Base-by-base conservation (phyloP, 2,888 invertebrate genomes). In the Polydrusus pterygomalis region DNA sequence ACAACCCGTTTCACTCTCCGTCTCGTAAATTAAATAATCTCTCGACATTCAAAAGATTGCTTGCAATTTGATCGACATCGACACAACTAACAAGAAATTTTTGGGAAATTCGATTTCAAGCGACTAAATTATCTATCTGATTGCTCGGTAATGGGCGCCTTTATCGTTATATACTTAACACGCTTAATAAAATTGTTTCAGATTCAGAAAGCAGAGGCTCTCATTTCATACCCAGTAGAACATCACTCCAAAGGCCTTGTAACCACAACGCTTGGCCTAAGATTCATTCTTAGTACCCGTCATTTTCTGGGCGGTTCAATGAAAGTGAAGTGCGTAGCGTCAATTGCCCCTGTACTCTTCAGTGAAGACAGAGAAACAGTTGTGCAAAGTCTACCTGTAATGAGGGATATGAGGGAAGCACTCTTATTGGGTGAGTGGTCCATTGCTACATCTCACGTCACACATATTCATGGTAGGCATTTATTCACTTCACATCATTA, bases 261-360 rank as follows among this genome's bases (percentile, higher is more conserved):
- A 82, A 90, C 91, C 73, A 89, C 90, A 54, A 89, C 89, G 15
- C 85, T 92, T 73, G 92, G 92, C 51, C 87, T 92, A 49, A 88
- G 89, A 77, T 88, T 91, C 84, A 88, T 87, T 64, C 88, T 91
- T 70, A 88, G 89, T 82, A 88, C 88, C 63, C 87, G 89, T 15
- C 91, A 91, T 83, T 91, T 91, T 84, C 87, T 88, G 69, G 90
- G 89, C 6, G 91, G 91, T 68, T 89, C 89, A 63, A 91, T 92
- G 91, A 89, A 89, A 80, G 90, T 91, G 64, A 90, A 91, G 82
- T 92, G 92, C 83, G 88, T 91, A 70, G 91, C 92, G 34, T 90
- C 89, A 77, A 88, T 92, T 81, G 90, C 90, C 15, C 91, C 91
- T 13, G 89, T 91, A 0, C 85, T 91, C 68, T 91, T 91, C 90